Percentiles rank a stretch among this genome's conserved stretches.
These are phyloP conservation scores for Tetropium fuscum DNA, from an alignment of 2,888 invertebrate species.

Conservation along the genomic window DNA sequence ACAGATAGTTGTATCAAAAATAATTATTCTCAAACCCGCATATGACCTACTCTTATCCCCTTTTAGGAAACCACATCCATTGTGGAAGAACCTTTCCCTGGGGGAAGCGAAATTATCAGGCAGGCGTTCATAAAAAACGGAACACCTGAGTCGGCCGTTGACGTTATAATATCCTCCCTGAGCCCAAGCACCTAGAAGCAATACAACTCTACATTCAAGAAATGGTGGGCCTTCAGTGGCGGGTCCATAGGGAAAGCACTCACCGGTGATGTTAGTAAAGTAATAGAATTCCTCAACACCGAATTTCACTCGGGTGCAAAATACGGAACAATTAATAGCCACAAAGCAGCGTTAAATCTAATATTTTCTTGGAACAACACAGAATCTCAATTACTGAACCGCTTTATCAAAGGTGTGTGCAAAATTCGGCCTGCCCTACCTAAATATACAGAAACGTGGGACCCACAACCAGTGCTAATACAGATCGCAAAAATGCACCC, in stretches of 20 bases:
- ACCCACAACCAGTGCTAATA: background rate
- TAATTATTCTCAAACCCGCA: conserved; percentile 43
- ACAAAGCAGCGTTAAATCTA: background rate
- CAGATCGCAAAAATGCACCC: background rate
- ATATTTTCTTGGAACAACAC: background rate
- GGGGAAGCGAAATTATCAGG: conserved; percentile 47
- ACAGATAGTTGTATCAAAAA: conserved; percentile 14
- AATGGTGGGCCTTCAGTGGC: conserved; percentile 8
- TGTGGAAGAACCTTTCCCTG: conserved; percentile 46
- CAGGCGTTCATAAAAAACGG: conserved; percentile 36
- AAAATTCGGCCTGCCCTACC: background rate
- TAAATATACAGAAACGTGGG: background rate
- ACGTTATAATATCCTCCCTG: conserved; percentile 40
- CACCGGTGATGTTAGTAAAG: background rate
- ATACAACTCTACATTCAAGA: conserved; percentile 30
- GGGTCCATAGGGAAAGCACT: background rate
- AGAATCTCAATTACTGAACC: background rate
- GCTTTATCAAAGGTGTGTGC: background rate
- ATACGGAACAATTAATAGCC: background rate
- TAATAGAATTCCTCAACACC: background rate
- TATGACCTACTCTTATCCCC: conserved; percentile 45
- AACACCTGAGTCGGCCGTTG: conserved; percentile 30
- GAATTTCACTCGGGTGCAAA: background rate
- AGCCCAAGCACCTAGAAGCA: conserved; percentile 42
- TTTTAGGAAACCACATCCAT: conserved; percentile 47